These are phyloP conservation scores for Gambusia holbrooki DNA, from an alignment of 2,113 vertebrate species.

Conservation along the genomic window DNA sequence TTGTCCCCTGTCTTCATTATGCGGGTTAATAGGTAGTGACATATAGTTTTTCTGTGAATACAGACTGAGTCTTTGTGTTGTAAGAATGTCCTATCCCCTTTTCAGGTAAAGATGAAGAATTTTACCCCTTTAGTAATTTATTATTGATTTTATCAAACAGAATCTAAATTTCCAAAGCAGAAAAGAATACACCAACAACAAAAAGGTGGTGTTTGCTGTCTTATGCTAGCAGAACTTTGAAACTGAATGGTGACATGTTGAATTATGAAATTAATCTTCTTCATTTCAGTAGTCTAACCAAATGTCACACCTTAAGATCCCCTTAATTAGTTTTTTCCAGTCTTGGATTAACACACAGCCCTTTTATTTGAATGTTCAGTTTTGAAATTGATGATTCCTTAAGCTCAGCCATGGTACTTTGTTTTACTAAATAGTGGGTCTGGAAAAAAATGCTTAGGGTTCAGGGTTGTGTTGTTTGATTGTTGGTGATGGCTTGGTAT, in stretches of 20 bases:
- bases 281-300: not conserved
- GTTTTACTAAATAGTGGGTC: too few relatives aligned
- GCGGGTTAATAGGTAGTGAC: slow-evolving; percentile 51
- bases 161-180: not conserved
- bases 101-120: slow-evolving; percentile 59
- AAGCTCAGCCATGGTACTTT: not conserved
- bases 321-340: not conserved
- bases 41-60: slow-evolving; percentile 38
- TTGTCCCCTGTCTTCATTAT: slow-evolving; percentile 17
- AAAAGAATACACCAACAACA: not conserved
- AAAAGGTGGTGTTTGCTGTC: too few relatives aligned
- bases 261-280: too few relatives aligned
- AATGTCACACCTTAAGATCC: not conserved
- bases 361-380: not conserved
- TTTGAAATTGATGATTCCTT: not conserved
- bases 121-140: slow-evolving; percentile 20
- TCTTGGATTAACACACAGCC: not conserved
- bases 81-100: slow-evolving; percentile 49
- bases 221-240: too few relatives aligned
- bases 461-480: too few relatives aligned
- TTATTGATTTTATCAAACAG: not conserved
- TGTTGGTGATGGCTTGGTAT: too few relatives aligned
- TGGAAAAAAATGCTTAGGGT: too few relatives aligned
- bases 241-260: too few relatives aligned
- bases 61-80: slow-evolving; percentile 49